Base-by-base conservation (phyloP, 1,140 invertebrate species). In the Chymomyza costata region DNA sequence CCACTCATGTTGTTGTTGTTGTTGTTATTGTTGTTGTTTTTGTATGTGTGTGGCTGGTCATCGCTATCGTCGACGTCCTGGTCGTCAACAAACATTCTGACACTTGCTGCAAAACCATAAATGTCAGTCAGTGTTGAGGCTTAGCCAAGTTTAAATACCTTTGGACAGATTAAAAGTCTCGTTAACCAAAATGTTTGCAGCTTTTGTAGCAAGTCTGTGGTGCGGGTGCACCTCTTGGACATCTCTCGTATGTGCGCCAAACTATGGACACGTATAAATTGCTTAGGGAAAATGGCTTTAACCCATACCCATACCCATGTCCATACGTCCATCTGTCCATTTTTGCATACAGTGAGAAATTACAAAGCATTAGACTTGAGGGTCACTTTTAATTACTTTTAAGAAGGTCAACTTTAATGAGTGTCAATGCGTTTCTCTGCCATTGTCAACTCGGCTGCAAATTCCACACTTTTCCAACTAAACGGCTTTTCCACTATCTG, bases 131-230 rank as follows among this genome's bases (percentile, higher is more conserved):
- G 70, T 60, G 78, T 78, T 82, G 60, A 81, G 78, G 71, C 69
- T 82, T 73, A 71, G 70, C 59, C 56, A 81, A 81, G 58, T 83
- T 83, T 83, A 83, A 83, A 83, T 83, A 83, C 81, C 81, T 83
- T 69, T 83, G 56, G 81, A 83, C 81, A 83, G 81, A 81, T 83
- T 83, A 83, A 83, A 83, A 83, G 80, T 83, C 80, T 74, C 62
- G 63, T 83, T 83, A 71, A 80, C 67, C 64, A 68, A 80, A 73
- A 73, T 73, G 59, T 62, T 80, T 68, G 47, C 49, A 80, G 67
- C 59, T 50, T 49, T 45, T 38, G 38, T 13, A n/a, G 5, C 13
- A 3, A 11, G 37, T 41, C 34, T 50, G 32, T 37, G 41, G 46
- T 51, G 40, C 35, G 39, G 15, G 16, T 56, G 16, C 38, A 19